These are phyloP conservation scores for Apotomis betuletana DNA, from an alignment of 2,888 invertebrate genomes.

Conservation along the genomic window DNA sequence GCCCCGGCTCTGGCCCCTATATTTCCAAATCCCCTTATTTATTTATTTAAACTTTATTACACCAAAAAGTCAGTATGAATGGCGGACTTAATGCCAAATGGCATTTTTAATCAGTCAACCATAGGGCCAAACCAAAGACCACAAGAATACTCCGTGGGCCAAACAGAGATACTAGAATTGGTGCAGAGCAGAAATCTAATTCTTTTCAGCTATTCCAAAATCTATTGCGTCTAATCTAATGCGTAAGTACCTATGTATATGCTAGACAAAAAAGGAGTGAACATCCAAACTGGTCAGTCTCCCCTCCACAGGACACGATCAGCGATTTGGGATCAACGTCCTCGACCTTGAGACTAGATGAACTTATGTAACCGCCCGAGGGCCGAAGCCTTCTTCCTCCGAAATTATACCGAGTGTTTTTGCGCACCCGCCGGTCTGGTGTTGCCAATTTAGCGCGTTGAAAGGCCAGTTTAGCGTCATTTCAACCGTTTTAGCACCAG, in stretches of 20 bases:
- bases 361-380: constrained; percentile 80
- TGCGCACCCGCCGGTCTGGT: constrained; percentile 63
- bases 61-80: no score
- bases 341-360: constrained; percentile 83
- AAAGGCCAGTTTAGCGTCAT: no score
- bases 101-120: no score
- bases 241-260: constrained; percentile 31
- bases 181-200: not conserved
- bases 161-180: no score
- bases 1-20: no score
- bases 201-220: constrained; percentile 11
- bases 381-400: constrained; percentile 71
- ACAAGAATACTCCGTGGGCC: no score
- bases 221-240: constrained; percentile 19
- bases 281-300: constrained; percentile 73
- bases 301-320: constrained; percentile 77
- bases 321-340: constrained; percentile 82
- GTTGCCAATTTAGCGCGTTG: constrained; percentile 23
- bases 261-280: constrained; percentile 70
- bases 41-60: no score
- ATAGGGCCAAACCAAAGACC: no score
- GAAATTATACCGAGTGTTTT: constrained; percentile 76
- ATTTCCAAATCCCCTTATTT: no score
- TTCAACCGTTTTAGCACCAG: no score
- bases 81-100: no score